Conservation (phyloP, 2,113 vertebrate genomes). For the Nycticebus coucang region DNA sequence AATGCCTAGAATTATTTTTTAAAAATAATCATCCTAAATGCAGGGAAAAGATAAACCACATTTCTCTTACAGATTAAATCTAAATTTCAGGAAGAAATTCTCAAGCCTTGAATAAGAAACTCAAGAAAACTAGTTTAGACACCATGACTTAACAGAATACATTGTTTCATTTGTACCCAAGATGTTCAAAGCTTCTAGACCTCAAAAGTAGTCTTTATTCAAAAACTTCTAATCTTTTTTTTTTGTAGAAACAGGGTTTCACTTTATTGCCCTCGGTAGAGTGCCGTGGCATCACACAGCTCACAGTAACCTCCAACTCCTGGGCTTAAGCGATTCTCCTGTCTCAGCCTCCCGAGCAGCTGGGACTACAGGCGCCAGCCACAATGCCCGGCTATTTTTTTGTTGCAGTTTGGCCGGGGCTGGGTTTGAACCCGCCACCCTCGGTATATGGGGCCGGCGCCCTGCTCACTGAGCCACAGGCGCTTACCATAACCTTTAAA, state of each 20-base stretch:
- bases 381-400: too few relatives aligned
- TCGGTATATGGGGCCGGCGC: too few relatives aligned
- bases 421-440: too few relatives aligned
- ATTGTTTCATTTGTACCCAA: not conserved
- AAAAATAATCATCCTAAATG: not conserved
- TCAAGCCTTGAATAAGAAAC: not conserved
- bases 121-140: constrained; percentile 11
- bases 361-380: too few relatives aligned
- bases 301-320: too few relatives aligned
- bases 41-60: not conserved
- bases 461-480: too few relatives aligned
- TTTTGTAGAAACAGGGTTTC: too few relatives aligned
- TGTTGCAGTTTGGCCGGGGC: too few relatives aligned
- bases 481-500: not conserved
- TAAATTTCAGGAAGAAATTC: constrained; percentile 5
- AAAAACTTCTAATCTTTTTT: not conserved
- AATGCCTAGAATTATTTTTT: not conserved
- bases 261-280: too few relatives aligned
- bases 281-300: too few relatives aligned
- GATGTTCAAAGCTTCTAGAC: not conserved
- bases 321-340: too few relatives aligned
- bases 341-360: too few relatives aligned
- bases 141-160: not conserved
- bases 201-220: constrained; percentile 13
- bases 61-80: constrained; percentile 1